Evolutionary conservation across 1,140 invertebrate species (phyloP).

Genomic region (Drosophila lowei): DNA sequence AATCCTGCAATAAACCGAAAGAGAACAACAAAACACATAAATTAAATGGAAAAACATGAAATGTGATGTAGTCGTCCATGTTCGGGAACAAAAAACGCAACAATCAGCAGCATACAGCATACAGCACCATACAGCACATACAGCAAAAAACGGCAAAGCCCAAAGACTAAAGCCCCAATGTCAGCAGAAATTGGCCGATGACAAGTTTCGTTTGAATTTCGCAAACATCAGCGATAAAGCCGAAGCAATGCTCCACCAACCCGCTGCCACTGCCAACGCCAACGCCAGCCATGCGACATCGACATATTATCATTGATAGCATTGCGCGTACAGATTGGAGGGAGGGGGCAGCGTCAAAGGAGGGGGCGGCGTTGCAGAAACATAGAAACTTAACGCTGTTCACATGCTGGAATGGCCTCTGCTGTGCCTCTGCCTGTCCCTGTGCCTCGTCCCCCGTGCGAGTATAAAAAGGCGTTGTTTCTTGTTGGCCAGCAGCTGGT

Average conservation of each 20-base stretch:
- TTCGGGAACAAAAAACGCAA: constrained; percentile 20
- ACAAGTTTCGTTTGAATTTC: constrained; percentile 78
- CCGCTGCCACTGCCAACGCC: not conserved
- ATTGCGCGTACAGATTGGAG: constrained; percentile 1
- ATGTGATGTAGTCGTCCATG: constrained; percentile 57
- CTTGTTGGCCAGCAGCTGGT: constrained; percentile 23
- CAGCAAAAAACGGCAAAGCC: constrained; percentile 4
- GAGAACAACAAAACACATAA: constrained; percentile 43
- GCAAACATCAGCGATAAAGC: constrained; percentile 75
- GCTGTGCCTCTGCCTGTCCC: constrained; percentile 6
- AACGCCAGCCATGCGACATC: not conserved
- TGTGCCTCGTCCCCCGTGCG: not conserved
- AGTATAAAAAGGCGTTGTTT: constrained; percentile 43
- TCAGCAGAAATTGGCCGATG: constrained; percentile 76
- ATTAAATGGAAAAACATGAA: constrained; percentile 80
- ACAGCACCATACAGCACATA: too few relatives aligned
- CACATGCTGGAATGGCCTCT: constrained; percentile 16
- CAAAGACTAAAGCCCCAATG: constrained; percentile 43
- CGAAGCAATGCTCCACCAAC: constrained; percentile 43
- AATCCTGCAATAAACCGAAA: constrained; percentile 66
- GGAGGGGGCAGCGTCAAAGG: not conserved
- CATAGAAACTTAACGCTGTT: constrained; percentile 69
- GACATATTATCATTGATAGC: not conserved
- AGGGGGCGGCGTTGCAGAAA: constrained; percentile 35
- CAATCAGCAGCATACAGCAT: not conserved